These are phyloP conservation scores for Rotaria macrura DNA, from an alignment of 2,888 invertebrate genomes.

Conservation along the genomic window DNA sequence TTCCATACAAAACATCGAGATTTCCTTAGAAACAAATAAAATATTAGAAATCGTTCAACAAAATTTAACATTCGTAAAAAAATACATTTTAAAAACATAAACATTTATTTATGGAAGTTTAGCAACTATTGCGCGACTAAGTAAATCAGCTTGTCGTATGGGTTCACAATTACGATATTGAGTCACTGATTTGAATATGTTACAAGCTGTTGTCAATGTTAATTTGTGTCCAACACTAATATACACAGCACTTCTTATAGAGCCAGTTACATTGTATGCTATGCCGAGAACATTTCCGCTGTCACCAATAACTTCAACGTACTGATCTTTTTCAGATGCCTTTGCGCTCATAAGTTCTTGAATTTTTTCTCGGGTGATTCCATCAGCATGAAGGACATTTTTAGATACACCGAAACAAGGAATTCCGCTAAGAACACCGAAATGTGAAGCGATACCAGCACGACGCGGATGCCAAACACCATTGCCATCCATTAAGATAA, in stretches of 20 bases:
- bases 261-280: not conserved
- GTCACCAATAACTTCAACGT: conserved; percentile 35
- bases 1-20: too few species aligned
- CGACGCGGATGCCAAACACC: conserved; percentile 50
- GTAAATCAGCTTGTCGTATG: conserved; percentile 22
- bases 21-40: too few species aligned
- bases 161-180: conserved; percentile 46
- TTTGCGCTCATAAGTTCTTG: conserved; percentile 40
- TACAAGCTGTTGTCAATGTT: conserved; percentile 41
- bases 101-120: not conserved
- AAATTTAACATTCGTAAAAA: too few species aligned
- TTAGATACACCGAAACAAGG: conserved; percentile 52
- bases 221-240: conserved; percentile 45
- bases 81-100: not conserved
- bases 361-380: conserved; percentile 40
- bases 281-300: not conserved
- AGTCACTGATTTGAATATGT: conserved; percentile 41
- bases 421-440: conserved; percentile 48
- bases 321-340: not conserved
- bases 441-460: conserved; percentile 46
- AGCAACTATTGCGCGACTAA: not conserved
- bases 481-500: conserved; percentile 52
- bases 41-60: too few species aligned
- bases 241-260: conserved; percentile 43
- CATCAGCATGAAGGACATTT: conserved; percentile 48